Base-by-base conservation (phyloP, 2,113 vertebrate species). In the Larimichthys crocea region DNA sequence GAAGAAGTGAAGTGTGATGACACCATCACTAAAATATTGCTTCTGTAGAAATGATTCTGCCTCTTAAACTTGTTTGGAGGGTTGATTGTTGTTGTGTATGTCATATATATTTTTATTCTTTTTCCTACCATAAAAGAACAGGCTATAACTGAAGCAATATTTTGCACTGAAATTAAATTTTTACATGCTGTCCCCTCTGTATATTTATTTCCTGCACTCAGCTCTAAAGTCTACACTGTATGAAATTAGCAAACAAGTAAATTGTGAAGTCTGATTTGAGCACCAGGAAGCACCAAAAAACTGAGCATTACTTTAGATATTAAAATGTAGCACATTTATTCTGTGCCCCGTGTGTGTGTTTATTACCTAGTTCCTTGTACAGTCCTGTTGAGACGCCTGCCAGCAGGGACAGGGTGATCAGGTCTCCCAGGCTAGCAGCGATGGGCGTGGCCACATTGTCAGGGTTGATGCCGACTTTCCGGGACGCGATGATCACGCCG, bases 381-480 rank as follows among this genome's bases (percentile, higher is more conserved):
- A 99, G 95, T 72, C 96, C 98, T 50, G 97, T 98, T 79, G 98
- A 99, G 93, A 99, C 97, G 90, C 98, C 98, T 3, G 98, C 97
- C 40, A 99, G 96, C 88, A 99, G 94, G 0, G 98, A 96, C 93
- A 99, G 94, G 3, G 98, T 99, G 93, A 99, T 97, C 82, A 99
- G 96, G 90, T 99, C 98, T 12, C 98, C 98, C 63, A 99, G 94
- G 88, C 98, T 99, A 75, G 98, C 98, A 46, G 98, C 98, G 4
- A 99, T 99, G 10, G 98, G 98, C 0, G 98, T 99, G 86, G 98
- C 98, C 61, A 99, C 98, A 0, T 99, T 99, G 88, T 99, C 98
- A 4, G 98, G 98, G 65, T 99, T 99, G 91, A 99, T 99, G 67
- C 98, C 98, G 44, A 99, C 96, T 92, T 96, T 99, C 82, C 96